phyloP scores from a whole-genome alignment of 2,797 vertebrate genomes.

The Chrysolophus pictus region DNA sequence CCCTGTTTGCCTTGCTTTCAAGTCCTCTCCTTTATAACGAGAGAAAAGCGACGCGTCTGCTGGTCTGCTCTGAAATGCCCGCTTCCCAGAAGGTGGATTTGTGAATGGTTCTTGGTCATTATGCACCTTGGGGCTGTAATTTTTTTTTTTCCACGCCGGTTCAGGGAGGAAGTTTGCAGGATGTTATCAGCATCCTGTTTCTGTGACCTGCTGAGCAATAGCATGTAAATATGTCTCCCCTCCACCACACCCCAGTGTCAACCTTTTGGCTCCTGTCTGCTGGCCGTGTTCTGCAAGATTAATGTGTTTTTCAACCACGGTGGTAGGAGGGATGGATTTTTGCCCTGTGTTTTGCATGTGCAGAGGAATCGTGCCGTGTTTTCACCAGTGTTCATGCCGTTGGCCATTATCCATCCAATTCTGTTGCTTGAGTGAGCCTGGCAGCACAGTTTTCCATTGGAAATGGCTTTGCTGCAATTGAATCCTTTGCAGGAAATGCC shows the following conservation, averaged over 20 bases:
- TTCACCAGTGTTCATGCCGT: neutral
- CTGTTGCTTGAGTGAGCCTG: neutral
- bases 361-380: neutral
- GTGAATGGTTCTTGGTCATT: conserved; percentile 13
- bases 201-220: conserved; percentile 76
- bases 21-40: neutral
- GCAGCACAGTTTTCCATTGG: neutral
- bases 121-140: conserved; percentile 22
- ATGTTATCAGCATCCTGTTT: conserved; percentile 81
- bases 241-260: conserved; percentile 72
- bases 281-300: conserved; percentile 53
- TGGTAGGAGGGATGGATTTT: neutral
- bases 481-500: neutral
- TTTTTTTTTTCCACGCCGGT: neutral
- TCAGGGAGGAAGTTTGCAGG: conserved; percentile 77
- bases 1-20: neutral
- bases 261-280: conserved; percentile 76
- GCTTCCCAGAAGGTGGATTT: conserved; percentile 51
- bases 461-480: neutral
- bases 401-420: neutral
- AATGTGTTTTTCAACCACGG: conserved; percentile 59
- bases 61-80: neutral
- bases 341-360: neutral
- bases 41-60: neutral
- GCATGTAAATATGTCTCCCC: conserved; percentile 71